Base-by-base conservation (phyloP, 2,888 invertebrate species). In the Oconnorella tubifera region DNA sequence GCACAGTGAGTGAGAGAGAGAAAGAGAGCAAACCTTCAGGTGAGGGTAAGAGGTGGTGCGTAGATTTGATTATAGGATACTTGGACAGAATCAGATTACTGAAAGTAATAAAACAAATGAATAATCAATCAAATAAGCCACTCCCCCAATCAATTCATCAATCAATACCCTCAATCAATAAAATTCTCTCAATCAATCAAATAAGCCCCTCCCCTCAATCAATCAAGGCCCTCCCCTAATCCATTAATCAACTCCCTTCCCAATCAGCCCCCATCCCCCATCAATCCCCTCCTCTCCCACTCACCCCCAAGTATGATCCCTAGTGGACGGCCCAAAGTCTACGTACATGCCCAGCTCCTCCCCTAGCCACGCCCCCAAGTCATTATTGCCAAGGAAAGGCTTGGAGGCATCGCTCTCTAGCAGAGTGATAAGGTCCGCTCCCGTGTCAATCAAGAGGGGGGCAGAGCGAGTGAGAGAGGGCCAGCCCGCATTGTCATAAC, bases 331-430 rank as follows among this genome's bases (percentile, higher is more conserved):
- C 23, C 82, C 82, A 74, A 81, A 82, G 71, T 82, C 82, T 1
- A 80, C 80, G 69, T 81, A 80, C 77, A 81, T 79, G 31, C 76
- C 75, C 56, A 82, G 73, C 59, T 70, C 75, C 68, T 82, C 81
- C 2, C 77, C 77, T 2, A 82, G 69, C 81, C 81, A 82, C 74
- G 75, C 75, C 1, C 79, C 81, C 32, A 82, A 73, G 70, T 82
- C 82, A 70, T 81, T 80, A 73, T 82, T 82, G 32, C 82, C 82
- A 10, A 82, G 77, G 69, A 79, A 82, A 4, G 81, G 78, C 68
- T 82, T 82, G n/a, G 81, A 81, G 2, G 81, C 81, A 74, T 82
- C 82, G 69, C 80, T 82, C 65, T 81, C 80, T 63, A 82, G 68
- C 66, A 82, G 69, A 1, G 81, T 80, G 50, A 82, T 77, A 10